Evolutionary conservation across 2,113 vertebrate species (phyloP), one percentile per base, ranked within the genome.

Genomic region (Xiphophorus maculatus): DNA sequence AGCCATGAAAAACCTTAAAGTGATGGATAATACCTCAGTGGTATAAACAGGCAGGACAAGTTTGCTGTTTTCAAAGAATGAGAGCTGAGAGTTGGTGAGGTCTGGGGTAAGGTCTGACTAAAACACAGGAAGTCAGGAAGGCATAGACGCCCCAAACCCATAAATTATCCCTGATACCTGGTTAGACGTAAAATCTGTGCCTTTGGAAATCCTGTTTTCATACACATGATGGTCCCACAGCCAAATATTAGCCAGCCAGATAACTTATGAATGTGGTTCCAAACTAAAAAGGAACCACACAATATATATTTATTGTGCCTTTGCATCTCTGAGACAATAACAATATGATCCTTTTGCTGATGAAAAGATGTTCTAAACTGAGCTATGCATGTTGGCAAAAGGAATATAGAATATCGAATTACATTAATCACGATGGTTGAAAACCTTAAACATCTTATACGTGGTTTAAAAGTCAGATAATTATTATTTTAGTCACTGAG

Each of bases 261-360:
- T 73, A 81, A 87, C 74, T 88, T 70, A 81, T 84, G 69, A 81
- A 85, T 80, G 74, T 28, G 14, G 64, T 82, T 90, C 88, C 73
- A 72, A 86, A 81, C 70, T 13, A 75, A 87, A 89, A 32, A 71
- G 19, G 81, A 88, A 78, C 8, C 8, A 65, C 77, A 79, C 73
- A 84, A 66, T 44, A 54, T 70, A 13, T 86, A 64, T 83, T 86
- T 70, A 74, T 89, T 79, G 80, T 84, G 86, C 84, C 84, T 87
- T 81, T 68, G 77, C 1, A 37, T 37, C 37, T 40, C 60, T 4
- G 22, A 54, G 42, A 71, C 77, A 40, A 88, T 84, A 90, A 79
- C 83, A 82, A 44, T 64, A 79, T 76, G 86, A 79, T 86, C 80
- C 37, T 81, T 87, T 75, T 27, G 70, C 77, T 69, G 69, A 77